Conservation (phyloP, 2,113 vertebrate species). For the Rallus limicola region DNA sequence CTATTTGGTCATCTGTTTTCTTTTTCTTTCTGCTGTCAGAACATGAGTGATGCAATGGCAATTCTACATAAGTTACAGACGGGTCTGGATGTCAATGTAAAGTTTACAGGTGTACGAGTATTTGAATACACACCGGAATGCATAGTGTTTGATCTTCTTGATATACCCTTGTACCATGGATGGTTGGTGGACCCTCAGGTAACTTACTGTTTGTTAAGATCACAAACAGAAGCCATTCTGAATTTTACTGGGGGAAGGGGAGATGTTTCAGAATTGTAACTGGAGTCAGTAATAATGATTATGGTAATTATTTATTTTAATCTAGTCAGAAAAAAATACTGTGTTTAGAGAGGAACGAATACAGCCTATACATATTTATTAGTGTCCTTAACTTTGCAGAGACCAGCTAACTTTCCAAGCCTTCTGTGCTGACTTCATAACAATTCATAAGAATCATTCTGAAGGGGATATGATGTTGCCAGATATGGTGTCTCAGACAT, state of each 20-base stretch:
- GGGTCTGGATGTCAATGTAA: constrained; percentile 96
- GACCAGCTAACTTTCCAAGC: background rate
- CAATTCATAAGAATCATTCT: background rate
- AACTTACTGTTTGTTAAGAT: background rate
- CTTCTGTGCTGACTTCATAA: background rate
- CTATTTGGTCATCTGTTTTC: background rate
- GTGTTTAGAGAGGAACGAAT: background rate
- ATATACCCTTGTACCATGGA: constrained; percentile 97
- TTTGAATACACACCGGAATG: constrained; percentile 99
- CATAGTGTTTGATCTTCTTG: constrained; percentile 98
- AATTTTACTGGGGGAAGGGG: background rate
- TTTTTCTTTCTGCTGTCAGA: constrained; percentile 76
- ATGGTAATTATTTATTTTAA: background rate
- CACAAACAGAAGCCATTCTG: background rate
- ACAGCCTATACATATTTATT: background rate
- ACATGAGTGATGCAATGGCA: constrained; percentile 99
- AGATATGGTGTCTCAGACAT: fast-evolving
- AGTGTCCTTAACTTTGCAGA: background rate
- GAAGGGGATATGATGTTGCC: background rate
- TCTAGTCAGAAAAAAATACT: background rate
- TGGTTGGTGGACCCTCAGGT: constrained; percentile 99
- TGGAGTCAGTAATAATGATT: background rate
- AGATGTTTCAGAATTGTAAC: background rate
- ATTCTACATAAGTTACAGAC: constrained; percentile 97
- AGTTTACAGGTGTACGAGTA: constrained; percentile 94